Evolutionary conservation across 1,140 invertebrate genomes (phyloP).

Genomic region (Pinna nobilis): DNA sequence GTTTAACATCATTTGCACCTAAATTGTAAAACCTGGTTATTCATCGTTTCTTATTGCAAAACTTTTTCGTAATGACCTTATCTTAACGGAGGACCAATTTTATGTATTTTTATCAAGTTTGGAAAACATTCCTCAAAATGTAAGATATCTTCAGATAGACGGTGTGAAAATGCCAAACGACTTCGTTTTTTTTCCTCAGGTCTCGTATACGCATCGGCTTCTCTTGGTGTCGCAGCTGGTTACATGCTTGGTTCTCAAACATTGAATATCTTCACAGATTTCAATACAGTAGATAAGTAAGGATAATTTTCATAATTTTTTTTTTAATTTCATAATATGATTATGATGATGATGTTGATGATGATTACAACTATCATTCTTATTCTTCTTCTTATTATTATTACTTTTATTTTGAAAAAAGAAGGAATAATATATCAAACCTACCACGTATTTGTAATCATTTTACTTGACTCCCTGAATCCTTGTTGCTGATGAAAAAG

Average conservation of each 20-base stretch:
- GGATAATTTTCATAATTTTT: conserved; percentile 30
- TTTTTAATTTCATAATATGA: too few relatives aligned
- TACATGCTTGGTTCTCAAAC: conserved; percentile 89
- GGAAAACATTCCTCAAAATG: too few relatives aligned
- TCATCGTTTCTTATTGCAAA: too few relatives aligned
- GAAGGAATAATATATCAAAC: background rate
- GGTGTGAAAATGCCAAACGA: too few relatives aligned
- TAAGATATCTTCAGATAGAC: background rate
- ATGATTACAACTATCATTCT: background rate
- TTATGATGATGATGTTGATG: conserved; percentile 33
- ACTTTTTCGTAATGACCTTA: too few relatives aligned
- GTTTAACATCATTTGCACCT: too few relatives aligned
- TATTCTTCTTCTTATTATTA: background rate
- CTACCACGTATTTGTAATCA: too few relatives aligned
- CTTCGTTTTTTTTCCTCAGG: conserved; percentile 38
- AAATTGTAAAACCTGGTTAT: too few relatives aligned
- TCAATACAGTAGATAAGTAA: conserved; percentile 70
- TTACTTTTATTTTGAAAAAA: background rate
- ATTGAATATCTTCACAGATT: conserved; percentile 91
- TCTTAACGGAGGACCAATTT: too few relatives aligned
- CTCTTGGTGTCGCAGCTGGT: conserved; percentile 92
- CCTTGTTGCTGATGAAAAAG: too few relatives aligned
- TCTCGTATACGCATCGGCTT: conserved; percentile 87
- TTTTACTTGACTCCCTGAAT: too few relatives aligned
- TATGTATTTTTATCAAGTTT: too few relatives aligned